phyloP scores from a whole-genome alignment of 2,797 vertebrate species.

The Argyrosomus regius region DNA sequence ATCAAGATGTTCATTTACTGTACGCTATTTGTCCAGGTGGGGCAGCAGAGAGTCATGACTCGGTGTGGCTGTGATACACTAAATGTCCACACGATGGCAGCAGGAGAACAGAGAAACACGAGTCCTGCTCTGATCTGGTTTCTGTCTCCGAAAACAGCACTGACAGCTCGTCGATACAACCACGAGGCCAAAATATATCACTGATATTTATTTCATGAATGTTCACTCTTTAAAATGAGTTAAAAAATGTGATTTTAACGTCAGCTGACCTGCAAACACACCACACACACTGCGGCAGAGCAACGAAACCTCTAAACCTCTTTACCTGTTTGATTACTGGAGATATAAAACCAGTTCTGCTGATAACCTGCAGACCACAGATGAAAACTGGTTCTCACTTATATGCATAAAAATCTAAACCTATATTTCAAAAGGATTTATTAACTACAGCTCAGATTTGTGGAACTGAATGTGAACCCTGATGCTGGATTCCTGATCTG shows the following conservation, averaged over 20 bases:
- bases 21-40: constrained; percentile 2
- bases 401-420: not conserved
- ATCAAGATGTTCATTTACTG: not conserved
- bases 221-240: not conserved
- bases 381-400: not conserved
- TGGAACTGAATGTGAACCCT: not conserved
- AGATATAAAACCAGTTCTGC: not conserved
- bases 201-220: not conserved
- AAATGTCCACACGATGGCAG: constrained; percentile 68
- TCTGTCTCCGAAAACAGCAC: not conserved
- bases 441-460: not conserved
- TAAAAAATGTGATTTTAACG: not conserved
- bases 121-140: not conserved
- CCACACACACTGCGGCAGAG: not conserved
- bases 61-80: constrained; percentile 31
- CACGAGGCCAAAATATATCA: not conserved
- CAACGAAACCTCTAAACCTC: not conserved
- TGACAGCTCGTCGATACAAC: not conserved
- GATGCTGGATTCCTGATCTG: not conserved
- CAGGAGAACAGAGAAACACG: constrained; percentile 43
- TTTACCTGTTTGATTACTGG: not conserved
- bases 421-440: not conserved
- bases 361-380: not conserved
- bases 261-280: not conserved
- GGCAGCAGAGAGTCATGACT: constrained; percentile 41